Conservation (phyloP, 2,888 invertebrate species). For the Temnothorax ravouxi region DNA sequence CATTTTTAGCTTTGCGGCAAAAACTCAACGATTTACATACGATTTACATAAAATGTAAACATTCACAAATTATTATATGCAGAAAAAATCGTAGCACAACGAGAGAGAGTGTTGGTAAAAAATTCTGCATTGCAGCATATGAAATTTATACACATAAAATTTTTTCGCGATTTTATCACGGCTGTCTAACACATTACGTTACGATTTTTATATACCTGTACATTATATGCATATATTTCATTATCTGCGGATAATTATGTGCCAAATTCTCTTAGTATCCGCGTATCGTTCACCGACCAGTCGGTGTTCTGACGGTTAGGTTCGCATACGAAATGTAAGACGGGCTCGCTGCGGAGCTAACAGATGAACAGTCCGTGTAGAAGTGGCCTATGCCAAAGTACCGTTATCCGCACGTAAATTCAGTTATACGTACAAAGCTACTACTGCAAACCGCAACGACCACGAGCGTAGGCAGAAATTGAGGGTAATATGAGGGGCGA, state of each 20-base stretch:
- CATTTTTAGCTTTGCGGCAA: neutral
- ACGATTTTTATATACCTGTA: neutral
- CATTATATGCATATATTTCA: neutral
- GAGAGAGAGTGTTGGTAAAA: neutral
- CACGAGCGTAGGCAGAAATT: constrained; percentile 70
- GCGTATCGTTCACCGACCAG: constrained; percentile 8
- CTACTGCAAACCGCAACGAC: constrained; percentile 77
- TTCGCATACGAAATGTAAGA: constrained; percentile 60
- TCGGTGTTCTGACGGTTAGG: constrained; percentile 13
- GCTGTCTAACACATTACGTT: neutral
- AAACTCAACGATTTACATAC: neutral
- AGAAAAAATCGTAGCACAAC: neutral
- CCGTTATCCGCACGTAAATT: constrained; percentile 81
- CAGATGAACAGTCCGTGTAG: constrained; percentile 58
- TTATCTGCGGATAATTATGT: neutral
- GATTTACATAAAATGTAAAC: constrained; percentile 26
- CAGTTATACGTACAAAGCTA: constrained; percentile 84
- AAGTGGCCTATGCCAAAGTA: constrained; percentile 59
- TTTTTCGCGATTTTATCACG: neutral
- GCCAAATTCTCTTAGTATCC: neutral
- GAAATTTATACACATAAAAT: neutral
- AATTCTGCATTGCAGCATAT: neutral
- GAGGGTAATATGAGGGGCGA: constrained; percentile 61
- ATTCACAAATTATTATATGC: constrained; percentile 24
- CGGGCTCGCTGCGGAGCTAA: constrained; percentile 10